Percentiles rank a stretch among this genome's conserved stretches.
Evolutionary conservation across 2,113 vertebrate genomes (phyloP).

Genomic region (Motacilla alba): DNA sequence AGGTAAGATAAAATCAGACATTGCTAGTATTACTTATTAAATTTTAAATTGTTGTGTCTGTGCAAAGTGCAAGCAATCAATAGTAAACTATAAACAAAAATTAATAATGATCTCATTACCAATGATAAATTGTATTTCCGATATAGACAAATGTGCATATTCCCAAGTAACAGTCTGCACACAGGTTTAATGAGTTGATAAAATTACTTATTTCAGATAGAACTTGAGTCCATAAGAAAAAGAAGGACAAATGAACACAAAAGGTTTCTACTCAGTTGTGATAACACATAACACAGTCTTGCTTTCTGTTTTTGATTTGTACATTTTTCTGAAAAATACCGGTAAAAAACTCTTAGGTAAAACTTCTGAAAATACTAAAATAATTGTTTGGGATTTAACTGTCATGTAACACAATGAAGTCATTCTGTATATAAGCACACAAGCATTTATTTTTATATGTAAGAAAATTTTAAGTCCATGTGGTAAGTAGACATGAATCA

Average conservation of each 20-base stretch:
- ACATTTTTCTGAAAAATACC: not conserved
- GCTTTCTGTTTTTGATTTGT: not conserved
- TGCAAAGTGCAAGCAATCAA: not conserved
- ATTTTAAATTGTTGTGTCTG: not conserved
- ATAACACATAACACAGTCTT: not conserved
- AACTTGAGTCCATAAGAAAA: not conserved
- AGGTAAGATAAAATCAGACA: not conserved
- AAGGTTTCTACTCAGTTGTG: not conserved
- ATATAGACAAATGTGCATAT: not conserved
- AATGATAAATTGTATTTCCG: not conserved
- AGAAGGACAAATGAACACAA: not conserved
- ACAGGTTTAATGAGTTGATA: not conserved
- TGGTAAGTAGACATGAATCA: not conserved
- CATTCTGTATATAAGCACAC: not conserved
- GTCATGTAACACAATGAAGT: not conserved
- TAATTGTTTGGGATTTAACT: not conserved
- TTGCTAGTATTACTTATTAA: not conserved
- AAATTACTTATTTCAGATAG: not conserved
- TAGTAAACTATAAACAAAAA: not conserved
- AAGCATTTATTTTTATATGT: not conserved
- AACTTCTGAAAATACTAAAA: not conserved
- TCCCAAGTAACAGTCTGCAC: not conserved
- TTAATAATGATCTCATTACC: not conserved
- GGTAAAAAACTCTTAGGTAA: not conserved
- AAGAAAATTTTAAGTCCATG: not conserved